A percentile compares a stretch with the other conserved stretches of the same genome.
Evolutionary conservation across 2,888 invertebrate genomes (phyloP).

Genomic region (Schizotus pectinicornis): DNA sequence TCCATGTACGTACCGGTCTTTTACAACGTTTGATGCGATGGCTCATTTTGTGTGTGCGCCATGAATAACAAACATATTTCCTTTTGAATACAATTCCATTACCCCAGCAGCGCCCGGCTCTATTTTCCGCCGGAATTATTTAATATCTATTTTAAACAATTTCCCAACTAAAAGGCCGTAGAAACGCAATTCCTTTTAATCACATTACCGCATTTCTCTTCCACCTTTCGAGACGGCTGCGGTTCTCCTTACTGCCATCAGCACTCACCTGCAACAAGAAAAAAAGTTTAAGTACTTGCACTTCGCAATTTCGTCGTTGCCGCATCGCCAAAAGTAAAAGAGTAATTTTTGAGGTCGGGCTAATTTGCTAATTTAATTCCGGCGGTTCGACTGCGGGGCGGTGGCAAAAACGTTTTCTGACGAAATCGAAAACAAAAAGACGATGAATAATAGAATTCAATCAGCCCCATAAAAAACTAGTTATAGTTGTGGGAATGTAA

Average conservation of each 20-base stretch:
- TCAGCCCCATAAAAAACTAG: no score
- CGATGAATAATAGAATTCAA: no score
- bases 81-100: constrained; percentile 37
- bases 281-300: constrained; percentile 5
- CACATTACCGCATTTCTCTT: constrained; percentile 12
- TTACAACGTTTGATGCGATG: constrained; percentile 40
- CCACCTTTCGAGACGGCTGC: not conserved
- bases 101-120: constrained; percentile 8
- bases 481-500: no score
- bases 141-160: constrained; percentile 27
- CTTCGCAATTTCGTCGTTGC: not conserved
- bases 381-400: not conserved
- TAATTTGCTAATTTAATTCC: not conserved
- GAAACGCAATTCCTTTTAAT: constrained; percentile 12
- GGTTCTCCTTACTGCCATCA: not conserved
- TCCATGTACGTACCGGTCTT: constrained; percentile 37
- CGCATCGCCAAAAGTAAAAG: not conserved
- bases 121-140: constrained; percentile 26
- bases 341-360: not conserved
- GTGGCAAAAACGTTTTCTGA: not conserved
- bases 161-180: constrained; percentile 9
- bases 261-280: constrained; percentile 22
- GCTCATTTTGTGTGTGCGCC: constrained; percentile 40
- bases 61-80: constrained; percentile 42
- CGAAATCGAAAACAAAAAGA: not conserved